Percentiles rank a stretch among this genome's conserved stretches.
Evolutionary conservation across 2,888 invertebrate genomes (phyloP).

Genomic region (Atethmia centrago): DNA sequence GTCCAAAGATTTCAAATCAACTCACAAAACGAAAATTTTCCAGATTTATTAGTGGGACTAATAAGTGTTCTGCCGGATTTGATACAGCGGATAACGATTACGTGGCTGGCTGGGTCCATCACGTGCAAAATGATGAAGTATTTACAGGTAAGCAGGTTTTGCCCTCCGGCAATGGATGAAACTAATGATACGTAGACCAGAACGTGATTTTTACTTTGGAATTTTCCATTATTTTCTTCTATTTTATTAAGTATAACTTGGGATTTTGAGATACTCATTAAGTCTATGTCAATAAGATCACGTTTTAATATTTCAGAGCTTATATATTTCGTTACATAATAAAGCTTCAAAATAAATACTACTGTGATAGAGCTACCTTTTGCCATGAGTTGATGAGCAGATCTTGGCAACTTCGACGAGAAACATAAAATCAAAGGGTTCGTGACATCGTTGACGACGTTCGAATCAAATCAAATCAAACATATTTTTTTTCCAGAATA

Average conservation of each 20-base stretch:
- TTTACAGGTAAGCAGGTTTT: slow-evolving; percentile 91
- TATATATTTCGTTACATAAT: background rate
- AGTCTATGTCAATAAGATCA: background rate
- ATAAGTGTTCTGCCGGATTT: slow-evolving; percentile 97
- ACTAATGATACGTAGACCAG: background rate
- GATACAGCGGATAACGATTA: slow-evolving; percentile 96
- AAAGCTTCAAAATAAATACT: background rate
- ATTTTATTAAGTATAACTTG: background rate
- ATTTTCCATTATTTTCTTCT: background rate
- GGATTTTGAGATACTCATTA: background rate
- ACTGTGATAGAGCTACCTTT: background rate
- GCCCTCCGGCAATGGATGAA: background rate
- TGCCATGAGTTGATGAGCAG: background rate
- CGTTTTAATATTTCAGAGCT: background rate
- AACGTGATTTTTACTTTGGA: background rate
- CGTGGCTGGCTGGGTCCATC: slow-evolving; percentile 96
- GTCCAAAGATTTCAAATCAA: background rate
- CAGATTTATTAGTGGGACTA: slow-evolving; percentile 97
- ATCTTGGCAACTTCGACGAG: background rate
- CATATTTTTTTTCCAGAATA: no score
- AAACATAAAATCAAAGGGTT: background rate
- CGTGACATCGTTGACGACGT: background rate
- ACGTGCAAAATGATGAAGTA: slow-evolving; percentile 97
- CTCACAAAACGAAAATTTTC: slow-evolving; percentile 44
- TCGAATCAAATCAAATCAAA: no score